Evolutionary conservation across 1,140 invertebrate genomes (phyloP).

Genomic region (Pygmarrhopalites habei): DNA sequence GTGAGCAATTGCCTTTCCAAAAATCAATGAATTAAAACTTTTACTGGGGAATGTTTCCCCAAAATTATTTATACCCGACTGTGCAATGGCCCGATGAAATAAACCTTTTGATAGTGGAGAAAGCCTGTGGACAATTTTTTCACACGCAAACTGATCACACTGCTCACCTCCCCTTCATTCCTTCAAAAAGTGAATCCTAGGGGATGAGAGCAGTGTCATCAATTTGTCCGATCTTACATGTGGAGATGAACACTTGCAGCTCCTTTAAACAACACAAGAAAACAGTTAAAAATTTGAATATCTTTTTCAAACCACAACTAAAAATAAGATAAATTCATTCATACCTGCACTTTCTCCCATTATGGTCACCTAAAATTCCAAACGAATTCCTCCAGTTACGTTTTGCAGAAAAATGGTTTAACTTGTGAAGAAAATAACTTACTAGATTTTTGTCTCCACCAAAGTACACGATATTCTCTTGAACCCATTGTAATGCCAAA

Average conservation of each 20-base stretch:
- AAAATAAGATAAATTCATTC: not conserved
- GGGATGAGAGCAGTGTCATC: too few species aligned
- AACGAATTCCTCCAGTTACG: too few species aligned
- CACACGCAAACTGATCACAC: too few species aligned
- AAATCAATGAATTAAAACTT: too few species aligned
- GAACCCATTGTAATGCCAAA: conserved; percentile 16
- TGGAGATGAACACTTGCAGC: conserved; percentile 11
- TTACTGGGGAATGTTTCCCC: too few species aligned
- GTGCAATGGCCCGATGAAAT: conserved; percentile 26
- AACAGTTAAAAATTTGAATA: not conserved
- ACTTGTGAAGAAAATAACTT: too few species aligned
- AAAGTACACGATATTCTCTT: conserved; percentile 5
- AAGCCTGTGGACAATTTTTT: too few species aligned
- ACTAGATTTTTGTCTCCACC: conserved; percentile 16
- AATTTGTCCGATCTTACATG: too few species aligned
- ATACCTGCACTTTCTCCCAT: conserved; percentile 13
- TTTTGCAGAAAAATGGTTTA: too few species aligned
- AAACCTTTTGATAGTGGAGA: conserved; percentile 22
- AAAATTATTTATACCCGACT: conserved; percentile 48
- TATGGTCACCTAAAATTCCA: conserved; percentile 13
- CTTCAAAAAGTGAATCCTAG: too few species aligned
- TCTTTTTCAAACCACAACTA: not conserved
- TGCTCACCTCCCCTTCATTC: too few species aligned
- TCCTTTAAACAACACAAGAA: not conserved
- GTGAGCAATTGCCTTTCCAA: too few species aligned